phyloP scores from a whole-genome alignment of 1,140 invertebrate species.

The Aphidius gifuensis region DNA sequence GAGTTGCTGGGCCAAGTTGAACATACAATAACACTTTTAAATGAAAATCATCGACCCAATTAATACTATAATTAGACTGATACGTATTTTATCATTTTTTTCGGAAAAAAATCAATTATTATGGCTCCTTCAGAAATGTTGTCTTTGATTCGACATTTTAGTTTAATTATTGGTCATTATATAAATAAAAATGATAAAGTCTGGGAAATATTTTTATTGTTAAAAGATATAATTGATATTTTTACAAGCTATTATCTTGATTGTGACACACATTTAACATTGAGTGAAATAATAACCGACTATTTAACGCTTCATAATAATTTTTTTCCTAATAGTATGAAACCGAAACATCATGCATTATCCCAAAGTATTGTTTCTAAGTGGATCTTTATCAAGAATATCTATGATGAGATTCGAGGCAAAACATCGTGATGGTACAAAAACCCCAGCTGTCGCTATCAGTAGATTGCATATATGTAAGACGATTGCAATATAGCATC shows the following conservation, averaged over 20 bases:
- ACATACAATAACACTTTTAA: no score
- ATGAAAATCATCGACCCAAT: no score
- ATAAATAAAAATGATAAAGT: no score
- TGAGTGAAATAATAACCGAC: neutral
- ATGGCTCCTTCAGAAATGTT: constrained; percentile 29
- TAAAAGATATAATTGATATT: no score
- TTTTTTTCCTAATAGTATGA: constrained; percentile 5
- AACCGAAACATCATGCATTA: constrained; percentile 27
- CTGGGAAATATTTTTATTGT: no score
- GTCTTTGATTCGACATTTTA: no score
- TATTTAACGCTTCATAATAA: constrained; percentile 5
- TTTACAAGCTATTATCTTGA: no score
- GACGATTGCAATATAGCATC: constrained; percentile 26
- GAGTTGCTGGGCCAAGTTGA: neutral
- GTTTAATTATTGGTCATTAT: no score
- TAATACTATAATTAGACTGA: neutral
- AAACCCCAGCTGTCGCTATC: constrained; percentile 6
- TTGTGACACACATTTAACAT: no score
- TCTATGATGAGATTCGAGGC: constrained; percentile 22
- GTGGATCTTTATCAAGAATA: constrained; percentile 23
- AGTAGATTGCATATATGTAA: constrained; percentile 22
- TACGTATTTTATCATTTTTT: neutral
- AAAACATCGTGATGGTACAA: constrained; percentile 23
- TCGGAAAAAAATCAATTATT: constrained; percentile 18
- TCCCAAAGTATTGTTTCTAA: constrained; percentile 14